These are phyloP conservation scores for Sinocyclocheilus grahami DNA, from an alignment of 2,113 vertebrate genomes.

Conservation along the genomic window DNA sequence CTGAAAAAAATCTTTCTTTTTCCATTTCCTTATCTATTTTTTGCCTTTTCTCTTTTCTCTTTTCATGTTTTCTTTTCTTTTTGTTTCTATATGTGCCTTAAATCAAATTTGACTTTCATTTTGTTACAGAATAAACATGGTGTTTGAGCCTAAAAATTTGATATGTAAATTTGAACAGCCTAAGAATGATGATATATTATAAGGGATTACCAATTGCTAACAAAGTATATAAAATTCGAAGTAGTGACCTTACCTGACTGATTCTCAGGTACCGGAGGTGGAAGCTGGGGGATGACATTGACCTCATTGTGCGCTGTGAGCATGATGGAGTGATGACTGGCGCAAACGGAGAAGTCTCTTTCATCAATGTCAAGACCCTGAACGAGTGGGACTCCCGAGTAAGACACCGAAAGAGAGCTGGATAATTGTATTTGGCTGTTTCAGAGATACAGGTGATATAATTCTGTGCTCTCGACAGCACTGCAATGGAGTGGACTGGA, in stretches of 20 bases:
- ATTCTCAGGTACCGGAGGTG: conserved; percentile 89
- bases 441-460: not conserved
- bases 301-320: conserved; percentile 96
- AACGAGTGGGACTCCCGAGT: conserved; percentile 99
- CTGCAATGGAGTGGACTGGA: conserved; percentile 98
- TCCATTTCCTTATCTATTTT: too few species aligned
- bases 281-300: conserved; percentile 98
- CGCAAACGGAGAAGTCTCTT: conserved; percentile 96
- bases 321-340: conserved; percentile 98
- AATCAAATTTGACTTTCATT: not conserved
- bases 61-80: not conserved
- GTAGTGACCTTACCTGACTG: not conserved
- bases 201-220: too few species aligned
- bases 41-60: too few species aligned
- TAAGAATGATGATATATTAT: too few species aligned
- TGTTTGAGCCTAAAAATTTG: not conserved
- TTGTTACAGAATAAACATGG: not conserved
- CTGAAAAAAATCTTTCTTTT: too few species aligned
- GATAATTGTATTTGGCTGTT: not conserved
- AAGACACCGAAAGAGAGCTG: conserved; percentile 39
- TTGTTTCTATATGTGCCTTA: not conserved
- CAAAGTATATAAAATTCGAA: not conserved
- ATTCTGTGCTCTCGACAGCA: conserved; percentile 72
- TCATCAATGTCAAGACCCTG: conserved; percentile 96
- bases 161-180: too few species aligned